Percentiles rank a stretch among this genome's conserved stretches.
phyloP scores from a whole-genome alignment of 2,888 invertebrate species.

The Eupithecia inturbata region DNA sequence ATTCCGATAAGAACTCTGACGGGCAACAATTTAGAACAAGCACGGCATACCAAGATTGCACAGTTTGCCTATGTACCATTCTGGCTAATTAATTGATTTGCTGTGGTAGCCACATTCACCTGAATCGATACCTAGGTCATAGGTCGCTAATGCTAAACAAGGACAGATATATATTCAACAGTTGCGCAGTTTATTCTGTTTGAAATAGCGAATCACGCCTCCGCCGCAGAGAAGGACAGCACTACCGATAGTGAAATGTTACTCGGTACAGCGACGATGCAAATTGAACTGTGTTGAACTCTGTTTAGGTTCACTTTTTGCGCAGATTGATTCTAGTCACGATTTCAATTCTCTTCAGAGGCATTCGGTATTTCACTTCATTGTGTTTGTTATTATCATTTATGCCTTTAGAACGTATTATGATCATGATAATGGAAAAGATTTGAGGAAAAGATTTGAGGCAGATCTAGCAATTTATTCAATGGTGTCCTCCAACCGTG shows the following conservation, averaged over 20 bases:
- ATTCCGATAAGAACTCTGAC: conserved; percentile 38
- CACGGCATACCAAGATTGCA: conserved; percentile 55
- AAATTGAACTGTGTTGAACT: conserved; percentile 64
- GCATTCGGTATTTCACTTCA: conserved; percentile 73
- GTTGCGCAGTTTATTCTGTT: conserved; percentile 69
- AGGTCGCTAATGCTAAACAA: conserved; percentile 75
- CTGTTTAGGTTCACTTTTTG: conserved; percentile 61
- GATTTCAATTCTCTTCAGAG: conserved; percentile 71
- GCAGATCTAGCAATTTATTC: conserved; percentile 32
- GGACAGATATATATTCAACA: conserved; percentile 71
- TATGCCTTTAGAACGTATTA: conserved; percentile 58
- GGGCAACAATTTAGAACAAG: conserved; percentile 42
- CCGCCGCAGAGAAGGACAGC: conserved; percentile 74
- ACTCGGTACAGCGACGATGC: conserved; percentile 60
- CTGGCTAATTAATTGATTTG: conserved; percentile 72
- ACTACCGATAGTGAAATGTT: conserved; percentile 77
- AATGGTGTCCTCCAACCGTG: not conserved
- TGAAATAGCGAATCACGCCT: conserved; percentile 81
- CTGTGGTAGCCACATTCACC: conserved; percentile 74
- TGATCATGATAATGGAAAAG: conserved; percentile 60
- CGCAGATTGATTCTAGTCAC: conserved; percentile 57
- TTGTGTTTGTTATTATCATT: conserved; percentile 71
- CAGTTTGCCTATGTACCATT: conserved; percentile 47
- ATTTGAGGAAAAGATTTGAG: conserved; percentile 59
- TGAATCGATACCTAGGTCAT: conserved; percentile 80